Evolutionary conservation across 2,113 vertebrate genomes (phyloP).

Genomic region (Maccullochella peelii): DNA sequence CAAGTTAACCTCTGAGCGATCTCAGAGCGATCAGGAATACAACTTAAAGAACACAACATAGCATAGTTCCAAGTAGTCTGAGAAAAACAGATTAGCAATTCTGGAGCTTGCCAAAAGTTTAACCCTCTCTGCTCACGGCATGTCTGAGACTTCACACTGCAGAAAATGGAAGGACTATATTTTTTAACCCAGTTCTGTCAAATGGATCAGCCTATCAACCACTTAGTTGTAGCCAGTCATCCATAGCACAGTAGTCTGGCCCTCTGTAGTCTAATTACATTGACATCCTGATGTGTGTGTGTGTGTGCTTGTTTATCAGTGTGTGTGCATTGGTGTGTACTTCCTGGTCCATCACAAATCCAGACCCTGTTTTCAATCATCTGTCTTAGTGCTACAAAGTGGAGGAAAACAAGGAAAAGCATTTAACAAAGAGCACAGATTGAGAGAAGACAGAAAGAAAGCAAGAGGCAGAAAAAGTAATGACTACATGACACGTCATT

Average conservation of each 20-base stretch:
- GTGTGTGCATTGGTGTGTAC: constrained; percentile 46
- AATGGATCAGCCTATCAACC: constrained; percentile 57
- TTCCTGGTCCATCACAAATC: constrained; percentile 38
- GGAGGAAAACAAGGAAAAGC: constrained; percentile 8
- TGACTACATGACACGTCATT: constrained; percentile 9
- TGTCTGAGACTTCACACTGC: constrained; percentile 46
- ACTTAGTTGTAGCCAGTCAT: constrained; percentile 70
- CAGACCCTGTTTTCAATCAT: constrained; percentile 27
- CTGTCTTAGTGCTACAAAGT: constrained; percentile 16
- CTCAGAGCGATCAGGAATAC: constrained; percentile 19
- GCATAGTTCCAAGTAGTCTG: not conserved
- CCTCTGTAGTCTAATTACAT: constrained; percentile 71
- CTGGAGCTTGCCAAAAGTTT: constrained; percentile 30
- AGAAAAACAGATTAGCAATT: constrained; percentile 46
- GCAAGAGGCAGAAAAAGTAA: not conserved
- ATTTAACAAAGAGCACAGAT: constrained; percentile 2
- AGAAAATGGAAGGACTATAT: constrained; percentile 50
- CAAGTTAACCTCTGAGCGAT: constrained; percentile 52
- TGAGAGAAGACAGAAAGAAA: not conserved
- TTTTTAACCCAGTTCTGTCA: constrained; percentile 85
- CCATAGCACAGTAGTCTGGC: constrained; percentile 57
- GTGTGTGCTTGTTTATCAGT: constrained; percentile 31
- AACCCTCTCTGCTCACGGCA: constrained; percentile 38
- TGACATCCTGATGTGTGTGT: constrained; percentile 55
- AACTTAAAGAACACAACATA: constrained; percentile 27